These are phyloP conservation scores for Nomia melanderi DNA, from an alignment of 1,140 invertebrate species.

Conservation along the genomic window DNA sequence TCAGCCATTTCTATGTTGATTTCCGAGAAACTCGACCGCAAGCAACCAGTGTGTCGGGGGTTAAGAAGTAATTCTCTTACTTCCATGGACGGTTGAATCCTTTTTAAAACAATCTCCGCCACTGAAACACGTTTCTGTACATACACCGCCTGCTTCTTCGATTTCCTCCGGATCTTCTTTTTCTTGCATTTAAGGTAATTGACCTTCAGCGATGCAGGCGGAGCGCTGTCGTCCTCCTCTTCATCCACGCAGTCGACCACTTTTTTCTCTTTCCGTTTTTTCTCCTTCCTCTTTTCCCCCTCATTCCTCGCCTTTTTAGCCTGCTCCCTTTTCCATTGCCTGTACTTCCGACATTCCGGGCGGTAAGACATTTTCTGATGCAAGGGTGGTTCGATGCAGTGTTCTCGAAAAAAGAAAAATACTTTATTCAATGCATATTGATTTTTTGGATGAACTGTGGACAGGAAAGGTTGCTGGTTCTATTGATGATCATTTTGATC, in stretches of 20 bases:
- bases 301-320: neutral
- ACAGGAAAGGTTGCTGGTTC: too few species aligned
- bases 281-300: neutral
- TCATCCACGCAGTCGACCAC: neutral
- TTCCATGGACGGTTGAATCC: conserved; percentile 39
- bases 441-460: too few species aligned
- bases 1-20: neutral
- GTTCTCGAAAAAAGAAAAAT: neutral
- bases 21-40: neutral
- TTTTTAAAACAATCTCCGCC: conserved; percentile 14
- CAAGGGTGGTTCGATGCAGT: neutral
- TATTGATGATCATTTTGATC: neutral
- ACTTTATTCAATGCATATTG: neutral
- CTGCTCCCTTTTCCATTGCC: conserved; percentile 12
- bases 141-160: too few species aligned
- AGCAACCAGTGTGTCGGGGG: conserved; percentile 3
- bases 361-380: neutral
- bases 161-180: neutral
- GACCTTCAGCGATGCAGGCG: neutral
- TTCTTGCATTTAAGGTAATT: conserved; percentile 15
- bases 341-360: neutral
- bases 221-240: neutral
- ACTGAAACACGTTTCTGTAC: neutral
- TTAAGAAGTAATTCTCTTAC: conserved; percentile 22
- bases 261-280: neutral